A percentile compares a stretch with the other conserved stretches of the same genome.
phyloP scores from a whole-genome alignment of 1,140 invertebrate species.

The Euborellia annulipes region DNA sequence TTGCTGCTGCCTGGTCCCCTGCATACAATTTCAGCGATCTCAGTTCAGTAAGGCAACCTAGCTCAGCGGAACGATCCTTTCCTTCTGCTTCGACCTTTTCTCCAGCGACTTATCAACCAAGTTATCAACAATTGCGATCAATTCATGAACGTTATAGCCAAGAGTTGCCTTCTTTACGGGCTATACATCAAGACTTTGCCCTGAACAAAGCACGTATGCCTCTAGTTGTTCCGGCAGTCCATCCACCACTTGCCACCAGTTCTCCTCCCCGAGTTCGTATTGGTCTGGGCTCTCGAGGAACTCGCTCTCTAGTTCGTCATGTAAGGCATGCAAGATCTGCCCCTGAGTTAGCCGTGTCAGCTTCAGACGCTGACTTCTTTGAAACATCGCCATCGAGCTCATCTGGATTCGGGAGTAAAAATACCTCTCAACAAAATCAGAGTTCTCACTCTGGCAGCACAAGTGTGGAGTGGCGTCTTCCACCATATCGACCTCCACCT shows the following conservation, averaged over 20 bases:
- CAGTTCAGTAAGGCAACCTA: conserved; percentile 66
- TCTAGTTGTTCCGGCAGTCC: background rate
- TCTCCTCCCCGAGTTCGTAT: conserved; percentile 9
- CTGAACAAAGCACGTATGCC: too few species aligned
- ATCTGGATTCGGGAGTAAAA: conserved; percentile 80
- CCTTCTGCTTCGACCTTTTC: conserved; percentile 34
- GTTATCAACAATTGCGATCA: conserved; percentile 40
- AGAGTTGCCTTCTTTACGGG: conserved; percentile 51
- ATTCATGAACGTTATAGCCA: conserved; percentile 51
- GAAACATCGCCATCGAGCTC: conserved; percentile 71
- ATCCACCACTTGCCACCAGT: background rate
- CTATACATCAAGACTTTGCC: conserved; percentile 47
- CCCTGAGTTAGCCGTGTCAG: conserved; percentile 42
- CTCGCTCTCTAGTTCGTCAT: conserved; percentile 25
- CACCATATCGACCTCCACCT: conserved; percentile 54
- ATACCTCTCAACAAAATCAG: conserved; percentile 69
- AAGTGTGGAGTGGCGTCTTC: conserved; percentile 54
- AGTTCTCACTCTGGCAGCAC: conserved; percentile 51
- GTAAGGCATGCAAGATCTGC: conserved; percentile 45
- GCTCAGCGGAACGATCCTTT: conserved; percentile 61
- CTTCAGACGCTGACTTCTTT: conserved; percentile 27
- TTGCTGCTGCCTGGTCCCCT: conserved; percentile 38
- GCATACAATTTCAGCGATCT: conserved; percentile 61
- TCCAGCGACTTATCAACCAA: conserved; percentile 42
- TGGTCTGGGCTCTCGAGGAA: too few species aligned